Conservation (phyloP, 2,888 invertebrate species). For the Phrixothrix hirtus region DNA sequence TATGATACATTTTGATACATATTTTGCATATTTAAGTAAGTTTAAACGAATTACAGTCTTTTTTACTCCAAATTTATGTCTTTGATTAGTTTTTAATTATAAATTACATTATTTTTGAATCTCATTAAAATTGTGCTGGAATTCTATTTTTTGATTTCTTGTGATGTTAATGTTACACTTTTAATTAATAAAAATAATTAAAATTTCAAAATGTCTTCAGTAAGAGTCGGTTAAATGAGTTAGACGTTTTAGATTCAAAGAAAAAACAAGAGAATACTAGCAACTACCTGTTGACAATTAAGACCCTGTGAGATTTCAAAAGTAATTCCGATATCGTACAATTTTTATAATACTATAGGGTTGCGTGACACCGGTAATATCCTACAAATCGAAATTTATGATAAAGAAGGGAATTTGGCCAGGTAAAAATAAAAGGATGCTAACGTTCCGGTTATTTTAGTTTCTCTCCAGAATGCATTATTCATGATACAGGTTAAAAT, state of each 20-base stretch:
- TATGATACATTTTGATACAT: too few relatives aligned
- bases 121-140: too few relatives aligned
- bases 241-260: background rate
- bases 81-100: too few relatives aligned
- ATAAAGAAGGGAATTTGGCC: slow-evolving; percentile 5
- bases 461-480: slow-evolving; percentile 11
- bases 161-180: too few relatives aligned
- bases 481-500: slow-evolving; percentile 10
- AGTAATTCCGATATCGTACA: background rate
- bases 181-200: too few relatives aligned
- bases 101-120: too few relatives aligned
- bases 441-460: slow-evolving; percentile 10
- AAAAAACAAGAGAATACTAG: background rate
- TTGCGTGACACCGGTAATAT: background rate
- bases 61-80: too few relatives aligned
- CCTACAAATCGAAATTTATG: slow-evolving; percentile 9
- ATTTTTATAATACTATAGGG: slow-evolving; percentile 4
- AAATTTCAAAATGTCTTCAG: background rate
- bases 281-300: slow-evolving; percentile 5
- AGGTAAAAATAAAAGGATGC: slow-evolving; percentile 5
- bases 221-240: background rate
- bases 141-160: too few relatives aligned
- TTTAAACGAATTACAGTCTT: too few relatives aligned
- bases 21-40: too few relatives aligned
- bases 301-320: background rate